Percentiles rank a stretch among this genome's conserved stretches.
phyloP scores from a whole-genome alignment of 2,797 vertebrate species.

The Cephalopachus bancanus region DNA sequence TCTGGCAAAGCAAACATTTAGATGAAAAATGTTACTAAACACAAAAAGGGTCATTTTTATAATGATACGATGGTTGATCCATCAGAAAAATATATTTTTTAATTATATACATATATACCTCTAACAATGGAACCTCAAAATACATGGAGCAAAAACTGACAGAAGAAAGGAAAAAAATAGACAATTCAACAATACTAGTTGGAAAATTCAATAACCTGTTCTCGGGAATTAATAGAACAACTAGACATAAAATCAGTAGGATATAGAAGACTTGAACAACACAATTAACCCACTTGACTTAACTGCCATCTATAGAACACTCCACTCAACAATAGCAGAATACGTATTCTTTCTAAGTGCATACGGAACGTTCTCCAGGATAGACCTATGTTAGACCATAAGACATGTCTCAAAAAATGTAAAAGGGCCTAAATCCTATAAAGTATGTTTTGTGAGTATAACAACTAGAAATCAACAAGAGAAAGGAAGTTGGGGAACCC shows the following conservation, averaged over 20 bases:
- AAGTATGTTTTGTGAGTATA: neutral
- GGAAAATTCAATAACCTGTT: neutral
- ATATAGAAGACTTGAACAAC: neutral
- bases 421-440: neutral
- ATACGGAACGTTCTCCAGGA: neutral
- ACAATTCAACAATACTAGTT: neutral
- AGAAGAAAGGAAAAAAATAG: neutral
- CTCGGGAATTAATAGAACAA: neutral
- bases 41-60: neutral
- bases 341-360: neutral
- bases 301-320: neutral
- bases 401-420: neutral
- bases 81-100: neutral
- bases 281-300: neutral
- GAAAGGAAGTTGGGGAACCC: neutral
- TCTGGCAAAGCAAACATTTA: neutral
- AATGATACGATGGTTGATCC: neutral
- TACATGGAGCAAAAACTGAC: neutral
- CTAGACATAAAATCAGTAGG: neutral
- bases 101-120: neutral
- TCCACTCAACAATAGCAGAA: neutral
- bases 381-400: neutral
- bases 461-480: neutral
- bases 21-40: neutral
- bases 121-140: neutral